phyloP scores from a whole-genome alignment of 2,113 vertebrate genomes.

The Sisor rabdophorus region DNA sequence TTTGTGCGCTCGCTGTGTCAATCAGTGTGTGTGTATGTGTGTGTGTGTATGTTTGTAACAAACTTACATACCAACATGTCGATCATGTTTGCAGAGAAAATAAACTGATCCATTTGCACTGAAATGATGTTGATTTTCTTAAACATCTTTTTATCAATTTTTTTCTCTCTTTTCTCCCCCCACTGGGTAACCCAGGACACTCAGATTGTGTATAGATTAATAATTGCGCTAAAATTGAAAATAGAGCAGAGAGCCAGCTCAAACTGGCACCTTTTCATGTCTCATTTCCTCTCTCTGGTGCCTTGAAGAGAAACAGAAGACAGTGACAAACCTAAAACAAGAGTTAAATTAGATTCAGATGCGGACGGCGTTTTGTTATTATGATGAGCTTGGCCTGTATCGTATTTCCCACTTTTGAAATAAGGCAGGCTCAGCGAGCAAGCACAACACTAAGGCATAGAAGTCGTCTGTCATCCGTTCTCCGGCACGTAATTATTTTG shows the following conservation, averaged over 20 bases:
- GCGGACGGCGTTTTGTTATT: conserved; percentile 42
- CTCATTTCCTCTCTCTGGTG: conserved; percentile 44
- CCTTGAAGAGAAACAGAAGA: conserved; percentile 39
- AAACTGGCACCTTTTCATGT: conserved; percentile 44
- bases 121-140: conserved; percentile 34
- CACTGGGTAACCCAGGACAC: conserved; percentile 26
- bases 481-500: conserved; percentile 76
- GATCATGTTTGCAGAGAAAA: conserved; percentile 62
- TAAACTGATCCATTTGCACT: conserved; percentile 49
- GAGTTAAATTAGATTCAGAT: conserved; percentile 49
- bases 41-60: conserved; percentile 19
- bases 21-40: conserved; percentile 39
- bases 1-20: conserved; percentile 54
- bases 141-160: conserved; percentile 9
- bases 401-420: conserved; percentile 53
- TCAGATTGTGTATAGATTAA: conserved; percentile 46
- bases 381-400: conserved; percentile 53
- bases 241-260: conserved; percentile 33
- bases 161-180: neutral
- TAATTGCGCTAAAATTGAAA: conserved; percentile 39
- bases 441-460: conserved; percentile 38
- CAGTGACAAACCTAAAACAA: conserved; percentile 51
- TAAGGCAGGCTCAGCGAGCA: conserved; percentile 37
- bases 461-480: conserved; percentile 66
- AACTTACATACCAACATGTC: conserved; percentile 54